Evolutionary conservation across 2,113 vertebrate genomes (phyloP).

Genomic region (Paradisaea rubra): DNA sequence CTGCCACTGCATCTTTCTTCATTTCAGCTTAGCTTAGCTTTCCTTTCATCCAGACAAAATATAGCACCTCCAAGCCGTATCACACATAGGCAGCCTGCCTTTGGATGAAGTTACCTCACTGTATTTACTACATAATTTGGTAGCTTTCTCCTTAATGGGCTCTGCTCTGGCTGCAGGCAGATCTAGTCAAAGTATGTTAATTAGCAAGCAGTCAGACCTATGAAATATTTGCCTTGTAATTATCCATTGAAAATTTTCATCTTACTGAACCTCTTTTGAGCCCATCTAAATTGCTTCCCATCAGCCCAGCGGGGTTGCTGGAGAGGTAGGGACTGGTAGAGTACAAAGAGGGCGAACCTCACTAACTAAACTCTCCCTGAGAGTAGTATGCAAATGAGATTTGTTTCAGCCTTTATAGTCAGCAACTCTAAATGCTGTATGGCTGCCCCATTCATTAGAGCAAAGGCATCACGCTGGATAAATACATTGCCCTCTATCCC

Average conservation of each 20-base stretch:
- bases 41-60: not conserved
- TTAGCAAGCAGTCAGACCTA: conserved; percentile 9
- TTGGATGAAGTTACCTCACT: not conserved
- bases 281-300: not conserved
- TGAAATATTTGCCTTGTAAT: not conserved
- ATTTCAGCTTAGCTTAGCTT: not conserved
- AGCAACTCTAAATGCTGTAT: not conserved
- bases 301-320: not conserved
- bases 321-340: not conserved
- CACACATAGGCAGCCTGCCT: not conserved
- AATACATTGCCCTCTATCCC: not conserved
- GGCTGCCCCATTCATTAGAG: not conserved
- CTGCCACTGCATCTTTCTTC: not conserved
- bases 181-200: not conserved
- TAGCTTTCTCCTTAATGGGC: not conserved
- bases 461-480: not conserved
- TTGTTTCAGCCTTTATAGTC: not conserved
- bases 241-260: not conserved
- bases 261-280: not conserved
- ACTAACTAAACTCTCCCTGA: not conserved
- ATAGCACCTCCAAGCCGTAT: not conserved
- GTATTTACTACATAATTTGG: not conserved
- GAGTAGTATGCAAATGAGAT: not conserved
- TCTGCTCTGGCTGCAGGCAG: not conserved
- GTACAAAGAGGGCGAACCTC: not conserved